Evolutionary conservation across 2,888 invertebrate species (phyloP).

Genomic region (Pseudoips prasinana): DNA sequence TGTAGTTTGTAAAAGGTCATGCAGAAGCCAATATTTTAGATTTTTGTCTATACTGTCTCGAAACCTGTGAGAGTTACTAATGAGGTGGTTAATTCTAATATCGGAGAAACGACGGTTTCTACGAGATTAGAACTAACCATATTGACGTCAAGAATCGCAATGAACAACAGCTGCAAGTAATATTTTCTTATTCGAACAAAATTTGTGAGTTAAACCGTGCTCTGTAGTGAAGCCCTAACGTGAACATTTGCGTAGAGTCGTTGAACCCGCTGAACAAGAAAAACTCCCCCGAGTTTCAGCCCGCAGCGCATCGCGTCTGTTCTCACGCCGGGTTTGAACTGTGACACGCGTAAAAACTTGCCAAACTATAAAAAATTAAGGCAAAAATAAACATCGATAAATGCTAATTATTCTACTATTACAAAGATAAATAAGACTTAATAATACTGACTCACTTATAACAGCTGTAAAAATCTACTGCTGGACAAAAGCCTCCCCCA

Average conservation of each 20-base stretch:
- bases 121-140: no score
- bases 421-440: no score
- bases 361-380: constrained; percentile 38
- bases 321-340: constrained; percentile 70
- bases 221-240: constrained; percentile 26
- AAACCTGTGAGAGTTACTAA: no score
- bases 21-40: no score
- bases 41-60: no score
- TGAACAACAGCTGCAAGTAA: constrained; percentile 22
- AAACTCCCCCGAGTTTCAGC: constrained; percentile 77
- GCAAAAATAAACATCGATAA: neutral
- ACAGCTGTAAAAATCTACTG: no score
- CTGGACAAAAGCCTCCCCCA: no score
- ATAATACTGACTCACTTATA: no score
- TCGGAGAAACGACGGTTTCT: no score
- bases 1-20: no score
- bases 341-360: constrained; percentile 69
- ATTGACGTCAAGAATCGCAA: constrained; percentile 21
- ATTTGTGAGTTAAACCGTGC: constrained; percentile 15
- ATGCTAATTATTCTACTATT: neutral
- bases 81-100: no score
- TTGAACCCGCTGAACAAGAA: constrained; percentile 73
- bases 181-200: constrained; percentile 23
- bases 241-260: constrained; percentile 59
- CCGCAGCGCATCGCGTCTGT: constrained; percentile 40